Evolutionary conservation across 1,140 invertebrate genomes (phyloP).

Genomic region (Atta texana): DNA sequence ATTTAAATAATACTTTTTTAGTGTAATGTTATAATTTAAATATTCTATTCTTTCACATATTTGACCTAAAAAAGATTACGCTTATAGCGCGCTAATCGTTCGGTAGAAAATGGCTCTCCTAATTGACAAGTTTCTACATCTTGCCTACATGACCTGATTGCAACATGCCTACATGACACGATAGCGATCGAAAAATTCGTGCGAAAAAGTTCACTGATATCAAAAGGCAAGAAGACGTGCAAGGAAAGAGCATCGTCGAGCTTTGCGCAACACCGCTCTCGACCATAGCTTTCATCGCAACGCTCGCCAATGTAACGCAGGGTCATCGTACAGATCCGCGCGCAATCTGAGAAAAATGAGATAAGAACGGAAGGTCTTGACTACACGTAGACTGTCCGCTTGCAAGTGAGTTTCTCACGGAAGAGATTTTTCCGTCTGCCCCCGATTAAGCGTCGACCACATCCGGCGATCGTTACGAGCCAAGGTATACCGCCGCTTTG

Average conservation of each 20-base stretch:
- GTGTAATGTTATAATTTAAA: too few species aligned
- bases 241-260: constrained; percentile 68
- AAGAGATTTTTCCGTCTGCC: constrained; percentile 84
- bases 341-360: constrained; percentile 34
- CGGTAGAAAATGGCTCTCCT: too few species aligned
- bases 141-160: too few species aligned
- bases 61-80: too few species aligned
- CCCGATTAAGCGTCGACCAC: constrained; percentile 85
- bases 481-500: constrained; percentile 75
- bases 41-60: too few species aligned
- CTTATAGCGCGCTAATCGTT: too few species aligned
- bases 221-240: constrained; percentile 24
- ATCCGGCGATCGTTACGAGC: constrained; percentile 84
- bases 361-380: constrained; percentile 38
- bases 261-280: background rate
- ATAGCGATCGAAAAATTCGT: constrained; percentile 63
- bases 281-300: background rate
- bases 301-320: background rate
- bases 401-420: constrained; percentile 83
- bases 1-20: too few species aligned
- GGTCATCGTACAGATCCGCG: constrained; percentile 7
- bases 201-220: constrained; percentile 71
- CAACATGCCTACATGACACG: background rate
- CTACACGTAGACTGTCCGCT: background rate
- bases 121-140: background rate